Evolutionary conservation across 2,113 vertebrate genomes (phyloP).

Genomic region (Origma solitaria): DNA sequence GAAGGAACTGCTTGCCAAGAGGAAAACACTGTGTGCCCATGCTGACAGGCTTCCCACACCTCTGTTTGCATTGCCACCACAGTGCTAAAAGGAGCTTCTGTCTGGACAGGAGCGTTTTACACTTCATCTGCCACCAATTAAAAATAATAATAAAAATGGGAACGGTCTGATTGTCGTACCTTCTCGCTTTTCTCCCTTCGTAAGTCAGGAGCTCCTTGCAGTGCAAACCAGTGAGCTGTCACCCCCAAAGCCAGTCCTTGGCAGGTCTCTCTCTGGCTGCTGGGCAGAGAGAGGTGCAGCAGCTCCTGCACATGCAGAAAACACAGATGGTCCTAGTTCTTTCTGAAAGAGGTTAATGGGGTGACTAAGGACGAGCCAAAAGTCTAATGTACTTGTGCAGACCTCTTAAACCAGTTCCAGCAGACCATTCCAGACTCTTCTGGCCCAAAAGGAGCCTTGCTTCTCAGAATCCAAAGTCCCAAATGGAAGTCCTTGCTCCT

Average conservation of each 20-base stretch:
- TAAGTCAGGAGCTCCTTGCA: neutral
- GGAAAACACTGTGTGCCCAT: neutral
- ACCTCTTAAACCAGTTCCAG: neutral
- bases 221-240: neutral
- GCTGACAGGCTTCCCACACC: neutral
- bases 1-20: neutral
- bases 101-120: neutral
- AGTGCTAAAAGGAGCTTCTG: neutral
- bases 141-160: constrained; percentile 1
- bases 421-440: neutral
- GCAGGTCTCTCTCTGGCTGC: neutral
- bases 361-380: constrained; percentile 21
- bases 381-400: neutral
- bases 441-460: neutral
- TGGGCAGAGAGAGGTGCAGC: neutral
- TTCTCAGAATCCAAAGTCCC: neutral
- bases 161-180: neutral
- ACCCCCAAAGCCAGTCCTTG: neutral
- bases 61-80: neutral
- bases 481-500: neutral
- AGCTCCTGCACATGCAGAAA: neutral
- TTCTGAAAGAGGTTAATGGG: neutral
- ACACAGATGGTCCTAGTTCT: constrained; percentile 11
- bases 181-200: neutral
- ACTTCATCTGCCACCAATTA: neutral